Conservation (phyloP, 2,888 invertebrate species). For the Bunonema sp. region DNA sequence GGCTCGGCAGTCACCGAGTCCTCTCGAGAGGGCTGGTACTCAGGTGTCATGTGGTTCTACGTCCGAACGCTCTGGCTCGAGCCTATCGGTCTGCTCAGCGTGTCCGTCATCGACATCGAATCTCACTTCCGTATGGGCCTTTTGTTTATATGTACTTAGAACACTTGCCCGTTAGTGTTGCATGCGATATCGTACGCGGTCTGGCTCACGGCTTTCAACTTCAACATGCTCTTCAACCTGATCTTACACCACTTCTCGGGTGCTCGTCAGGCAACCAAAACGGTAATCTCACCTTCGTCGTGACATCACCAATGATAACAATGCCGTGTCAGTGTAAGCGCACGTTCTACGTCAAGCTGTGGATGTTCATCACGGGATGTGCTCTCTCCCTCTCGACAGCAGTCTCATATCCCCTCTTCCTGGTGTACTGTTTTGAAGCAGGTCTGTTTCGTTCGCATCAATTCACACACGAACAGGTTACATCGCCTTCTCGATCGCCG, state of each 20-base stretch:
- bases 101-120: slow-evolving; percentile 33
- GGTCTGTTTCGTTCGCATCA: slow-evolving; percentile 11
- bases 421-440: slow-evolving; percentile 15
- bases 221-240: slow-evolving; percentile 38
- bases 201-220: slow-evolving; percentile 35
- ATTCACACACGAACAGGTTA: slow-evolving; percentile 16
- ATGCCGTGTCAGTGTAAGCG: slow-evolving; percentile 18
- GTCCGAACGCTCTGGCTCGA: too few relatives aligned
- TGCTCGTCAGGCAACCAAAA: slow-evolving; percentile 11
- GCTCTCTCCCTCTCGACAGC: slow-evolving; percentile 35
- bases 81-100: slow-evolving; percentile 10
- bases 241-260: slow-evolving; percentile 31
- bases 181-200: slow-evolving; percentile 32
- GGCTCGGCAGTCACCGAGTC: too few relatives aligned
- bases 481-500: slow-evolving; percentile 30
- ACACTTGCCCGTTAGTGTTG: slow-evolving; percentile 20
- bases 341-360: slow-evolving; percentile 29
- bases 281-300: slow-evolving; percentile 7
- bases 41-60: too few relatives aligned
- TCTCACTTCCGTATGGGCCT: slow-evolving; percentile 20
- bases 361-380: slow-evolving; percentile 25
- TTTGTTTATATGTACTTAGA: not conserved
- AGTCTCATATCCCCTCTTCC: slow-evolving; percentile 28
- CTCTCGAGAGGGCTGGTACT: too few relatives aligned
- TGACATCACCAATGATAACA: not conserved